Evolutionary conservation across 2,888 invertebrate genomes (phyloP), one percentile per base, ranked within the genome.

Genomic region (Xestoiulus laeticollis): DNA sequence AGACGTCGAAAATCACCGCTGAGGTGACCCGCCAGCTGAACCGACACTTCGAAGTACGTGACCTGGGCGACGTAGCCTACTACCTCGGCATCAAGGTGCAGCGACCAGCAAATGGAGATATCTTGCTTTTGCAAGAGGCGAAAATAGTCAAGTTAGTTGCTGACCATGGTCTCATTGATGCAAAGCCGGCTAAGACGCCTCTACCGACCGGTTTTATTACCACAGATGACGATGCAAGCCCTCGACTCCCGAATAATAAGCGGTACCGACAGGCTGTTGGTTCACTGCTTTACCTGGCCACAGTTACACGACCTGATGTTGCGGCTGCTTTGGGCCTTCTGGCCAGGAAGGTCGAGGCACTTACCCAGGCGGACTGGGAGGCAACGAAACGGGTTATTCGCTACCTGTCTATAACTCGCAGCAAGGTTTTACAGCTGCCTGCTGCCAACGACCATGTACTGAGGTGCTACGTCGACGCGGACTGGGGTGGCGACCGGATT

Each of bases 401-500:
- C 3, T 78, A 14, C 4, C 78, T 78, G 78, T 26, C 30, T 8
- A 12, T 0, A 0, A 78, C 78, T 3, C 26, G 0, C 12, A 1
- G 16, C 14, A 26, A 30, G 30, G 30, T 16, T 8, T 30, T 78
- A 14, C 14, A 3, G 4, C 4, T 78, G 3, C 8, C 78, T 0
- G 4, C 3, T 0, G 30, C 26, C 1, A 0, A 8, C 78, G 2
- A 6, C 78, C 1, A 8, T 0, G 12, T 14, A 0, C 12, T 30
- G 14, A 0, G 68, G 10, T 68, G 68, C 10, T 68, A 26, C 12
- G 68, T 68, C 8, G 91, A 91, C 89, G 89, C 91, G 0, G 91
- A 91, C 86, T 90, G 90, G 90, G 91, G 89, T 2, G 89, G 88
- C 22, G 89, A 89, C 43, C 68, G 83, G 12, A 87, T 85, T 19